Base-by-base conservation (phyloP, 2,888 invertebrate species). In the Napeogenes sylphis region DNA sequence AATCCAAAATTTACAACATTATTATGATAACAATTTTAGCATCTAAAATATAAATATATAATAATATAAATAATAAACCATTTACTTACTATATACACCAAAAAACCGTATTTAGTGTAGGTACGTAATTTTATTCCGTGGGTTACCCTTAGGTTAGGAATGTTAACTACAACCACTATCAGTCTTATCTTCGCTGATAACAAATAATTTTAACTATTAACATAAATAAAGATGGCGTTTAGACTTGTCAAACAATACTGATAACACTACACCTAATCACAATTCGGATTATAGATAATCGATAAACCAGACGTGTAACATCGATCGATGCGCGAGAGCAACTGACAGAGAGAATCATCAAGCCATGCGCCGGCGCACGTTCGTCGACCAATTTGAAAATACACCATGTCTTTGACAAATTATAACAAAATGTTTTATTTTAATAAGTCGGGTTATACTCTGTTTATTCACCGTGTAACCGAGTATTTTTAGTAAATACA, bases 401-500 rank as follows among this genome's bases (percentile, higher is more conserved):
- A 64, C 54, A 55, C 45, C 10, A 8, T 61, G 69, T 64, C 63
- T 61, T 21, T 68, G 59, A 14, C 61, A 56, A 58, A 62, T 33
- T 53, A 55, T 54, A 59, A 53, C 33, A 45, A 38, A 38, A 35
- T 71, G 72, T 73, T 55, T 38, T 12, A 33, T 51, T 61, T 55
- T 61, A 78, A 66, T 68, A 62, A 64, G 71, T 59, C 33, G 76
- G 68, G 4, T 79, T 64, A 58, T 61, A 61, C 56, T 69, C 71
- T 87, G 86, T 89, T 87, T 89, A 85, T 87, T 81, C 86, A 82
- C 80, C 83, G 82, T 85, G 81, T 80, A 83, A 79, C 79, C 76
- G 81, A 81, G 84, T 90, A 89, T 88, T 90, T 90, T 86, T 89
- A 87, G 87, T 84, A 80, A 82, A 83, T 82, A 83, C 76, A 78